phyloP scores from a whole-genome alignment of 1,140 invertebrate genomes.

The Ladona fulva region DNA sequence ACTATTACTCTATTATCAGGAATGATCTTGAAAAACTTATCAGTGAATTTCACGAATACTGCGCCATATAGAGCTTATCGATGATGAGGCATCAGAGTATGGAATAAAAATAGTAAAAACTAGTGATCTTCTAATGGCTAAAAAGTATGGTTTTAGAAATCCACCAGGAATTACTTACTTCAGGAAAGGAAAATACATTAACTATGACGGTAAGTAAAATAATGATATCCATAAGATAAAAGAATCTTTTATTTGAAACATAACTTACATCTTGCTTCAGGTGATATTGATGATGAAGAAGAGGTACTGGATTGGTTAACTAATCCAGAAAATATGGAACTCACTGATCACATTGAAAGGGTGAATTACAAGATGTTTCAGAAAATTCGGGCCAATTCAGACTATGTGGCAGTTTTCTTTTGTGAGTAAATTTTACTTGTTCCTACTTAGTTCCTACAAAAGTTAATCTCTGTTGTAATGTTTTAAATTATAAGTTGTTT shows the following conservation, averaged over 20 bases:
- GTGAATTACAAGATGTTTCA: slow-evolving; percentile 91
- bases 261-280: slow-evolving; percentile 27
- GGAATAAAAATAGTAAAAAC: slow-evolving; percentile 88
- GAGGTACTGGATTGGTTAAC: slow-evolving; percentile 90
- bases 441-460: slow-evolving; percentile 8
- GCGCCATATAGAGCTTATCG: slow-evolving; percentile 79
- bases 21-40: slow-evolving; percentile 70
- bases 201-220: slow-evolving; percentile 63
- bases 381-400: slow-evolving; percentile 78
- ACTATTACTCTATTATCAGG: no score
- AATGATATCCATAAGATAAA: neutral
- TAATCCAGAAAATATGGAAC: slow-evolving; percentile 88
- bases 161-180: slow-evolving; percentile 87
- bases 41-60: slow-evolving; percentile 66
- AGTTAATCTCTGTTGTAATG: slow-evolving; percentile 12
- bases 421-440: slow-evolving; percentile 56
- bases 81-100: slow-evolving; percentile 84
- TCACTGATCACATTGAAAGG: slow-evolving; percentile 85
- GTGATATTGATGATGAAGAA: slow-evolving; percentile 85
- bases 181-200: slow-evolving; percentile 80
- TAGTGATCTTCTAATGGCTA: slow-evolving; percentile 82
- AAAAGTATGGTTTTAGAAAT: slow-evolving; percentile 84
- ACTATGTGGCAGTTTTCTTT: slow-evolving; percentile 91
- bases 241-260: neutral
- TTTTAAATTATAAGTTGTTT: no score